Percentiles rank a stretch among this genome's conserved stretches.
Evolutionary conservation across 2,113 vertebrate species (phyloP).

Genomic region (Sinocyclocheilus anshuiensis): DNA sequence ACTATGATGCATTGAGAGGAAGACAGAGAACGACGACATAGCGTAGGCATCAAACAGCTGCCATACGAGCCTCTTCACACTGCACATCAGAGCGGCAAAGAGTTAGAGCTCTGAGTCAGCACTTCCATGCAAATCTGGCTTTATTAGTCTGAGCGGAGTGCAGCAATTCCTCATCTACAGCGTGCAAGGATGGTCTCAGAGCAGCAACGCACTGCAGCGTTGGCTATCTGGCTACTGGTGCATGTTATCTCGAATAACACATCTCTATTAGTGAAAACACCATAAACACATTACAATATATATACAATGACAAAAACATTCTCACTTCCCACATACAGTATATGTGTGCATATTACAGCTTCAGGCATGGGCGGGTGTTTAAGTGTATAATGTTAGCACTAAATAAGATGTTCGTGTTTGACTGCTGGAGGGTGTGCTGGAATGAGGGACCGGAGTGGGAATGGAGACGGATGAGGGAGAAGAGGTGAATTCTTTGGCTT

Average conservation of each 20-base stretch:
- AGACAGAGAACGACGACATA: conserved; percentile 20
- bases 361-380: conserved; percentile 11
- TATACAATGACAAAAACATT: conserved; percentile 1
- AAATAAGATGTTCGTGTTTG: conserved; percentile 24
- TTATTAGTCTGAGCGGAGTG: conserved; percentile 41
- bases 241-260: not conserved
- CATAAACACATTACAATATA: not conserved
- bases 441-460: not conserved
- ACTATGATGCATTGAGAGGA: conserved; percentile 54
- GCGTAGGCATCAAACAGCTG: conserved; percentile 67
- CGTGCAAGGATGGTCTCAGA: conserved; percentile 55
- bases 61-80: conserved; percentile 60
- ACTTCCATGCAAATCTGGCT: conserved; percentile 59
- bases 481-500: conserved; percentile 56
- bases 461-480: conserved; percentile 32
- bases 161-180: conserved; percentile 59
- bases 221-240: not conserved
- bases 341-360: not conserved
- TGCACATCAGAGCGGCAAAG: conserved; percentile 68
- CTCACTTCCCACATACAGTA: not conserved
- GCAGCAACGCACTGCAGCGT: conserved; percentile 5
- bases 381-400: conserved; percentile 15
- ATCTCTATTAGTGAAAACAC: conserved; percentile 24
- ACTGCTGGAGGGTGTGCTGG: conserved; percentile 39
- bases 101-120: conserved; percentile 74